Evolutionary conservation across 2,888 invertebrate species (phyloP).

Genomic region (Tenthredo mesomela): DNA sequence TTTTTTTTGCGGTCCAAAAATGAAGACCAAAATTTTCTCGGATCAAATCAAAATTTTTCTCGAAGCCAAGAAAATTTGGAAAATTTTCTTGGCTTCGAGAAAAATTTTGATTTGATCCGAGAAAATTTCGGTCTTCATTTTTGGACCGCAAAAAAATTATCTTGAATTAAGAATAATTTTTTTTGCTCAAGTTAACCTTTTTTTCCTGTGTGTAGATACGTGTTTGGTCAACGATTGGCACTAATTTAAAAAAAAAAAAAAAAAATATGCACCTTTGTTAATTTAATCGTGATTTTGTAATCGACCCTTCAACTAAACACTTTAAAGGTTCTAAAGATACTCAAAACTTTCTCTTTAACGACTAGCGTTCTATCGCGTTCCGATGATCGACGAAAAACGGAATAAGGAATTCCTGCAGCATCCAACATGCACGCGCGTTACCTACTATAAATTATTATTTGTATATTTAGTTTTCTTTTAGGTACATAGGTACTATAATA

Average conservation of each 20-base stretch:
- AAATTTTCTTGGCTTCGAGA: too few species aligned
- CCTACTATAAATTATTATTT: neutral
- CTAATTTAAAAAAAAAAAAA: neutral
- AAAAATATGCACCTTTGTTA: neutral
- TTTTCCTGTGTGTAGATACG: too few species aligned
- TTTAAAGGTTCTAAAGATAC: constrained; percentile 22
- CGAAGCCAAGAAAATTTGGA: too few species aligned
- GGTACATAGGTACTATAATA: neutral
- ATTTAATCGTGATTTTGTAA: constrained; percentile 25
- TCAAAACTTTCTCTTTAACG: constrained; percentile 43
- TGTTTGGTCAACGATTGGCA: neutral
- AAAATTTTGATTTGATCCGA: too few species aligned
- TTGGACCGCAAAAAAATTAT: too few species aligned
- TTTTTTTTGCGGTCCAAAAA: too few species aligned
- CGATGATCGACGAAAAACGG: constrained; percentile 21
- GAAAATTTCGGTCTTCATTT: too few species aligned
- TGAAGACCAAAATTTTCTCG: too few species aligned
- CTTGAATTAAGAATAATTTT: too few species aligned
- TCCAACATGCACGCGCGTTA: too few species aligned
- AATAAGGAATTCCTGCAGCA: neutral
- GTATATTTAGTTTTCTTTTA: neutral
- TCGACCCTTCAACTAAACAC: constrained; percentile 38
- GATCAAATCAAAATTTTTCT: too few species aligned
- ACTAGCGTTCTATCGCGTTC: constrained; percentile 24
- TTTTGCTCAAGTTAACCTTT: too few species aligned